phyloP scores from a whole-genome alignment of 2,797 vertebrate genomes.

The Chelon labrosus region DNA sequence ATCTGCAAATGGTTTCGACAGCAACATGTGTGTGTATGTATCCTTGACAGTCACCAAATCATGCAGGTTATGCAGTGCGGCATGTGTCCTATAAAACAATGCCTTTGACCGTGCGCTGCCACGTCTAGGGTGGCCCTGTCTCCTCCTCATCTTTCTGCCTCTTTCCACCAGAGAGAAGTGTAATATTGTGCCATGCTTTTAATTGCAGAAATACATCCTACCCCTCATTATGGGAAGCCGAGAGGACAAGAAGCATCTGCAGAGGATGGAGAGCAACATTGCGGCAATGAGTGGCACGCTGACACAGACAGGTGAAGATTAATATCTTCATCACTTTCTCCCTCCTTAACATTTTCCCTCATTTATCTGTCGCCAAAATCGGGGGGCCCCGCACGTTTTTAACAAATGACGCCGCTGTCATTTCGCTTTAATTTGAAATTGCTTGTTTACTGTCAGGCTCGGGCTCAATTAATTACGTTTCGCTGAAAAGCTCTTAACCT shows the following conservation, averaged over 20 bases:
- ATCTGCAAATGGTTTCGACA: slow-evolving; percentile 37
- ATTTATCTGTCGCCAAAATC: slow-evolving; percentile 99
- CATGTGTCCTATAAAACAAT: slow-evolving; percentile 64
- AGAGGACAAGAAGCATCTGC: slow-evolving; percentile 99
- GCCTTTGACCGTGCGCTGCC: slow-evolving; percentile 51
- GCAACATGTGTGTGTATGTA: neutral
- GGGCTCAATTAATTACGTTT: slow-evolving; percentile 99
- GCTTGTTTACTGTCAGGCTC: slow-evolving; percentile 99
- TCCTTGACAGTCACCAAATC: slow-evolving; percentile 34
- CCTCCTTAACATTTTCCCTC: slow-evolving; percentile 94
- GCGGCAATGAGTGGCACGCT: slow-evolving; percentile 98
- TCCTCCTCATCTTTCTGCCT: slow-evolving; percentile 59
- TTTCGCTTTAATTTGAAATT: slow-evolving; percentile 99
- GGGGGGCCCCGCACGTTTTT: slow-evolving; percentile 90
- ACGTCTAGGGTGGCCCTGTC: slow-evolving; percentile 53
- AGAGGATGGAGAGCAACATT: slow-evolving; percentile 96
- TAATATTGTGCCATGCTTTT: slow-evolving; percentile 87
- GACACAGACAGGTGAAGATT: slow-evolving; percentile 99
- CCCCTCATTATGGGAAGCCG: slow-evolving; percentile 96
- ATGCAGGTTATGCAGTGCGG: slow-evolving; percentile 50
- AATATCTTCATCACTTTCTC: slow-evolving; percentile 98
- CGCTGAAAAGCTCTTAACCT: slow-evolving; percentile 99
- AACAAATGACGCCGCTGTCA: slow-evolving; percentile 99
- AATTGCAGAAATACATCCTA: slow-evolving; percentile 97
- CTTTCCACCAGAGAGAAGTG: slow-evolving; percentile 73